A percentile compares a stretch with the other conserved stretches of the same genome.
Evolutionary conservation across 2,113 vertebrate species (phyloP).

Genomic region (Conger conger): DNA sequence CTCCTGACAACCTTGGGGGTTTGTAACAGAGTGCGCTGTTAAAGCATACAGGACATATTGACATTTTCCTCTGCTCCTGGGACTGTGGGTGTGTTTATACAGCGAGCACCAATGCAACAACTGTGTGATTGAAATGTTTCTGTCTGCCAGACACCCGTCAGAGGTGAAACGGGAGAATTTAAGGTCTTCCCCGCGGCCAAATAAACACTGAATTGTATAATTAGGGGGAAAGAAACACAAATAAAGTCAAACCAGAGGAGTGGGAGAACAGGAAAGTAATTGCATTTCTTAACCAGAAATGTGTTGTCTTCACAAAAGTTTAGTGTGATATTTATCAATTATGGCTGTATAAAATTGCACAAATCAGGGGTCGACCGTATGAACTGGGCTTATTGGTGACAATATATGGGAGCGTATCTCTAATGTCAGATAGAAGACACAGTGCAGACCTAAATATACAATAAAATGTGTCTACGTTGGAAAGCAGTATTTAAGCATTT

Average conservation of each 20-base stretch:
- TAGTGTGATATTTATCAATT: background rate
- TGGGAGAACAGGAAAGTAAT: background rate
- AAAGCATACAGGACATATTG: background rate
- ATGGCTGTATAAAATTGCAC: background rate
- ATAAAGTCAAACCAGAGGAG: constrained; percentile 12
- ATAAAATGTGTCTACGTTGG: background rate
- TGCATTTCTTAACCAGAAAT: background rate
- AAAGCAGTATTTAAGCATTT: background rate
- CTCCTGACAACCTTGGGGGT: background rate
- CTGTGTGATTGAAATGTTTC: background rate
- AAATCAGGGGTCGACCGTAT: background rate
- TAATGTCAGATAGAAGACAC: background rate
- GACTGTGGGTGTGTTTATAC: background rate
- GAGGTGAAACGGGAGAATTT: background rate
- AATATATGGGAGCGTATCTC: background rate
- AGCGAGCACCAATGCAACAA: background rate
- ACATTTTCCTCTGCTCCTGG: background rate
- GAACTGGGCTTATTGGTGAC: background rate
- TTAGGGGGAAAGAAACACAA: constrained; percentile 17
- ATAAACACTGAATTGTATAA: constrained; percentile 17
- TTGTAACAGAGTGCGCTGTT: too few relatives aligned
- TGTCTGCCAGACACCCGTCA: background rate
- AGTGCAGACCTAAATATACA: background rate
- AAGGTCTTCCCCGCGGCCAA: background rate
- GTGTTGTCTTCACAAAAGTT: background rate